Percentiles rank a stretch among this genome's conserved stretches.
phyloP scores from a whole-genome alignment of 2,797 vertebrate species.

The Coranthus polyacanthus region DNA sequence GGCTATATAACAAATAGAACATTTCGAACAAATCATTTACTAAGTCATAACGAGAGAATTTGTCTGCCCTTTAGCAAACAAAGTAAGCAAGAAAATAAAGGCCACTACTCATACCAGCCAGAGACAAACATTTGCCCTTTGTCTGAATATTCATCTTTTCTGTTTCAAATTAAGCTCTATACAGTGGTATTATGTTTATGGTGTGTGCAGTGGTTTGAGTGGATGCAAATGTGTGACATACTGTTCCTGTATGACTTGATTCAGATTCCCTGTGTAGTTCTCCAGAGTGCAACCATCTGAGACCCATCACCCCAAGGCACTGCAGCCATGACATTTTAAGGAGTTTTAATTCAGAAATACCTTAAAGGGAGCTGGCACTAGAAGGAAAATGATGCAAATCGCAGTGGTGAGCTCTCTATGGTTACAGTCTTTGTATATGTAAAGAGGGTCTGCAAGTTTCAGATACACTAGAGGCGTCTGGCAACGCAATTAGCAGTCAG shows the following conservation, averaged over 20 bases:
- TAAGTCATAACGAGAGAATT: too few relatives aligned
- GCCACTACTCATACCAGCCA: neutral
- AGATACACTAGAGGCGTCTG: constrained; percentile 23
- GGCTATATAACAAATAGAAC: too few relatives aligned
- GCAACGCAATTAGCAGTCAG: constrained; percentile 52
- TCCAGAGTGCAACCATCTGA: constrained; percentile 59
- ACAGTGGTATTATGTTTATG: neutral
- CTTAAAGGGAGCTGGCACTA: constrained; percentile 40
- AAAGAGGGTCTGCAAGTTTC: constrained; percentile 42
- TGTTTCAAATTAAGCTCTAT: constrained; percentile 4
- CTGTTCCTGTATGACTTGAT: constrained; percentile 39
- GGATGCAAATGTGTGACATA: constrained; percentile 3
- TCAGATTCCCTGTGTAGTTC: constrained; percentile 55
- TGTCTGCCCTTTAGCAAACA: neutral
- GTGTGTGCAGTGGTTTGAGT: constrained; percentile 2
- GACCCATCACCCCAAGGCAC: constrained; percentile 51
- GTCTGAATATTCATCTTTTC: neutral
- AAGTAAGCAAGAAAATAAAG: neutral
- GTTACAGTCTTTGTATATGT: constrained; percentile 42
- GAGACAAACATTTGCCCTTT: neutral
- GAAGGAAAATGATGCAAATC: constrained; percentile 50
- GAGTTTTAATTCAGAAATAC: constrained; percentile 61
- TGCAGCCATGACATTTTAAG: constrained; percentile 54
- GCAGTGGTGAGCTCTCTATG: constrained; percentile 22
- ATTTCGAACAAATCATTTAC: too few relatives aligned